Evolutionary conservation across 2,888 invertebrate species (phyloP).

Genomic region (Drosophila paracracens): DNA sequence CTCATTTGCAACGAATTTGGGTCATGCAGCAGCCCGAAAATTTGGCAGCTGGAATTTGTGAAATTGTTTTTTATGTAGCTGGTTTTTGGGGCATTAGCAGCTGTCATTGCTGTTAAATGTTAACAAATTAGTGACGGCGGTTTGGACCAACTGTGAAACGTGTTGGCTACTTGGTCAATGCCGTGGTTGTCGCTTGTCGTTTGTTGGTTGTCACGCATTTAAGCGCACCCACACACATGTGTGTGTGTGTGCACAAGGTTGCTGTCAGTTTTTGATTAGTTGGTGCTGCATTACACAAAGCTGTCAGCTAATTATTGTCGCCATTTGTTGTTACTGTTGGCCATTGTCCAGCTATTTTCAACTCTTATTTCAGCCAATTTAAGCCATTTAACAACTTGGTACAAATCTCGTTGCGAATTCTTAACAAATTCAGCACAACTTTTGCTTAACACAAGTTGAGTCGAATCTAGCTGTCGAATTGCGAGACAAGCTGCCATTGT

Average conservation of each 20-base stretch:
- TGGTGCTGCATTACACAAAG: slow-evolving; percentile 32
- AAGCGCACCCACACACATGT: slow-evolving; percentile 1
- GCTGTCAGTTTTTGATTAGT: slow-evolving; percentile 67
- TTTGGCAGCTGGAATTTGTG: slow-evolving; percentile 19
- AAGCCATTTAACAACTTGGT: slow-evolving; percentile 33
- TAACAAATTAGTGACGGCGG: slow-evolving; percentile 71
- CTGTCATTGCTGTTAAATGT: slow-evolving; percentile 69
- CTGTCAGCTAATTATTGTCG: slow-evolving; percentile 40
- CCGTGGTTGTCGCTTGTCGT: slow-evolving; percentile 68
- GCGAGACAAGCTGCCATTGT: slow-evolving; percentile 39
- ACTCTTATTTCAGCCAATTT: slow-evolving; percentile 29
- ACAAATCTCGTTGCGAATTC: slow-evolving; percentile 20
- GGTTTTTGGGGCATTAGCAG: slow-evolving; percentile 44
- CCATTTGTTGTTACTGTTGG: slow-evolving; percentile 30
- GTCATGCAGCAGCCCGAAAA: not conserved
- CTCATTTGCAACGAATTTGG: slow-evolving; percentile 1
- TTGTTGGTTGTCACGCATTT: slow-evolving; percentile 52
- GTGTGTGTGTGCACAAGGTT: slow-evolving; percentile 4
- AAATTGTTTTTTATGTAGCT: slow-evolving; percentile 23
- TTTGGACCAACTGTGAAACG: slow-evolving; percentile 50
- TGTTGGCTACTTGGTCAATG: slow-evolving; percentile 51
- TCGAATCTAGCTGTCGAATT: slow-evolving; percentile 5
- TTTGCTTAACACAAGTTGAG: slow-evolving; percentile 12
- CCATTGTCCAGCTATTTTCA: slow-evolving; percentile 8
- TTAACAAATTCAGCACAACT: slow-evolving; percentile 17